Evolutionary conservation across 2,888 invertebrate genomes (phyloP).

Genomic region (Willowsia nigromaculata): DNA sequence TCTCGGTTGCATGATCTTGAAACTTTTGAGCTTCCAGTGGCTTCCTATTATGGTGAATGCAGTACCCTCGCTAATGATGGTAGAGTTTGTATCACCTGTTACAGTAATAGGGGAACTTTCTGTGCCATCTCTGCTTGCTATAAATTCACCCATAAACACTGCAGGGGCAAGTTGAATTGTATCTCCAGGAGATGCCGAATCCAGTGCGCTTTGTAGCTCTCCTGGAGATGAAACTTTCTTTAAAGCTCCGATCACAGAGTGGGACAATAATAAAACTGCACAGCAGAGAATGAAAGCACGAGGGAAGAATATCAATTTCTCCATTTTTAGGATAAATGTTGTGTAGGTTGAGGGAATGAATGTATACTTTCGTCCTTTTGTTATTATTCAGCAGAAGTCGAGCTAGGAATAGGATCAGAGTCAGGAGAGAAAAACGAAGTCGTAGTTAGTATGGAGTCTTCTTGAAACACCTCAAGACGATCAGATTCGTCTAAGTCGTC

Average conservation of each 20-base stretch:
- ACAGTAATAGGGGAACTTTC: constrained; percentile 71
- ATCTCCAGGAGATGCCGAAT: constrained; percentile 74
- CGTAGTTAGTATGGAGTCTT: too few relatives aligned
- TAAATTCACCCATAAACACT: constrained; percentile 75
- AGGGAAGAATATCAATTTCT: neutral
- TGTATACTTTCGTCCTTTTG: neutral
- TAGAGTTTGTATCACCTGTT: constrained; percentile 76
- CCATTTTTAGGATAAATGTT: neutral
- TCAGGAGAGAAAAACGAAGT: neutral
- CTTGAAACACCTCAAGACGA: too few relatives aligned
- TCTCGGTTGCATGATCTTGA: constrained; percentile 76
- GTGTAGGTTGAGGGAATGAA: neutral
- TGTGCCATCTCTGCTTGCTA: constrained; percentile 71
- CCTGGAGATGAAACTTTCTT: constrained; percentile 68
- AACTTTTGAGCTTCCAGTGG: constrained; percentile 76
- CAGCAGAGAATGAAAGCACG: neutral
- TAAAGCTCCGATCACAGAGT: constrained; percentile 39
- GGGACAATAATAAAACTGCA: neutral
- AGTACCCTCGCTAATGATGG: constrained; percentile 76
- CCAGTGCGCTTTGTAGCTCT: constrained; percentile 75
- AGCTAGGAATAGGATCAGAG: neutral
- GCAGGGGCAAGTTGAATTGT: constrained; percentile 76
- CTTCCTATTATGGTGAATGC: constrained; percentile 75
- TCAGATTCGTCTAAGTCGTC: too few relatives aligned
- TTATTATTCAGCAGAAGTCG: neutral